Evolutionary conservation across 1,140 invertebrate genomes (phyloP), one percentile per base, ranked within the genome.

Genomic region (Halesus radiatus): DNA sequence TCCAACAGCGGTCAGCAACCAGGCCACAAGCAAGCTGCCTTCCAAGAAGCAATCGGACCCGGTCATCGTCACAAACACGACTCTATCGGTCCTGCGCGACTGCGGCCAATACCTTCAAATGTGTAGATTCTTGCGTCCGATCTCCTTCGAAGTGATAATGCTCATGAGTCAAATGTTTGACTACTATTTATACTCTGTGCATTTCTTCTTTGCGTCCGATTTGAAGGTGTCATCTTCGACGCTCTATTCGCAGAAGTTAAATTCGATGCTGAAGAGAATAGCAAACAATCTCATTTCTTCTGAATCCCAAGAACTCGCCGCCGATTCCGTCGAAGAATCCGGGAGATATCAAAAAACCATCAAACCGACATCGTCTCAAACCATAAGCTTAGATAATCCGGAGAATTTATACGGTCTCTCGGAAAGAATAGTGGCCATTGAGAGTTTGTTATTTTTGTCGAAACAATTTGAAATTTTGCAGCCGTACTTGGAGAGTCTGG

Each of bases 121-220:
- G 93, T 97, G 97, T 87, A 92, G 94, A 85, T 91, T 98, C 68
- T 90, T 99, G 23, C 94, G 96, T 77, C 96, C 97, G 22, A 98
- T 99, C 77, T 95, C 98, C 0, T 94, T 96, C 84, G 96, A 98
- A 88, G 97, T 99, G 6, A 93, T 98, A 15, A 91, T 93, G 81
- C 94, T 95, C 80, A 97, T 99, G 92, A 95, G 95, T 84, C 96
- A 99, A 85, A 90, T 99, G 64, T 98, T 98, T 88, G 98, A 99
- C 84, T 97, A 97, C 86, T 99, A 99, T 88, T 93, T 98, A 60
- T 98, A 96, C 87, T 92, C 96, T 0, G 96, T 98, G 1, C 95
- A 97, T 88, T 90, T 92, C n/a, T 97, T 98, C 84, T 99, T 99
- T 87, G 94, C 94, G 0, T 85, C 87, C 0, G 89, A 90, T 84